Percentiles rank a stretch among this genome's conserved stretches.
These are phyloP conservation scores for Drosophila burlai DNA, from an alignment of 1,140 invertebrate genomes.

Conservation along the genomic window DNA sequence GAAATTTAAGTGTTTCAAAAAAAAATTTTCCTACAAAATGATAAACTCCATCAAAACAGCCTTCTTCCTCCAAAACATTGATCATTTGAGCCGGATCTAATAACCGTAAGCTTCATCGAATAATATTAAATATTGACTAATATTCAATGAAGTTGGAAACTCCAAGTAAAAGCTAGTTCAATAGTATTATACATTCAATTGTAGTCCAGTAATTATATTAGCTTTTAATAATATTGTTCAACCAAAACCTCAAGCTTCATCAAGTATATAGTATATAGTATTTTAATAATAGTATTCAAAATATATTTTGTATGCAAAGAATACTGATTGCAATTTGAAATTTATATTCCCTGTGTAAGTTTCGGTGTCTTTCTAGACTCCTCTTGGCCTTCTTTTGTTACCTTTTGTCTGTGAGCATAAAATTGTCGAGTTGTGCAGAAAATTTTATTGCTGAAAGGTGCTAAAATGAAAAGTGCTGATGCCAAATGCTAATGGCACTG, in stretches of 20 bases:
- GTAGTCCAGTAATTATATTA: too few relatives aligned
- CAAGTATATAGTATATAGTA: too few relatives aligned
- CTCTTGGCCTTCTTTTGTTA: constrained; percentile 47
- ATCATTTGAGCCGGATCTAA: too few relatives aligned
- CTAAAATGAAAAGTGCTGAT: constrained; percentile 83
- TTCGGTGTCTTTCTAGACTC: constrained; percentile 10
- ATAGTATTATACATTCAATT: too few relatives aligned
- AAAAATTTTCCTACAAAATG: neutral
- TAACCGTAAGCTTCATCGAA: too few relatives aligned
- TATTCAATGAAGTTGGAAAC: too few relatives aligned
- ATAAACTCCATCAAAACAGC: too few relatives aligned
- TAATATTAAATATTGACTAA: too few relatives aligned
- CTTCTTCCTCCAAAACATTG: too few relatives aligned
- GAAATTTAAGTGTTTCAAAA: neutral
- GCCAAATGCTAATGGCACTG: constrained; percentile 50
- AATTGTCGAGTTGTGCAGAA: constrained; percentile 79
- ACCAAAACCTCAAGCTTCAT: neutral
- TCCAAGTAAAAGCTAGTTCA: too few relatives aligned
- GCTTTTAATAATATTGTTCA: too few relatives aligned
- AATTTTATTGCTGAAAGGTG: constrained; percentile 83
- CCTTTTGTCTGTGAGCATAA: constrained; percentile 71
- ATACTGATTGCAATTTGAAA: neutral
- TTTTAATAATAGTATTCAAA: neutral
- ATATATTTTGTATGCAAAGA: neutral
- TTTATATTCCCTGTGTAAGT: constrained; percentile 2